Evolutionary conservation across 2,888 invertebrate species (phyloP).

Genomic region (Archips xylosteana): DNA sequence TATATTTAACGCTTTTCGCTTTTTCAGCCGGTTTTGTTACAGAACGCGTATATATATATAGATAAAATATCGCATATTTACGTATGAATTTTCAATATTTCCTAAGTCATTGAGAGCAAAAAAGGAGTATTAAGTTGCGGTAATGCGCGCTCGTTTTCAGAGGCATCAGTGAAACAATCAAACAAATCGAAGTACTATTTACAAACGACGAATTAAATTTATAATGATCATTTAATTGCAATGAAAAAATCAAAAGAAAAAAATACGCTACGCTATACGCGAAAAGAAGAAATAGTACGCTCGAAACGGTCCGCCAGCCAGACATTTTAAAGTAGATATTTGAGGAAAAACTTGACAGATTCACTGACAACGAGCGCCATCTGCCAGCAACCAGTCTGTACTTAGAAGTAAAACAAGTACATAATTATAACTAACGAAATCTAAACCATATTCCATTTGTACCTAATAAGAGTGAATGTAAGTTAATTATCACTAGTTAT

Average conservation of each 20-base stretch:
- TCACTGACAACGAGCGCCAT: not conserved
- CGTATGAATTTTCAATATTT: conserved; percentile 22
- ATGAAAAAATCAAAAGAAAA: not conserved
- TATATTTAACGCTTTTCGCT: conserved; percentile 21
- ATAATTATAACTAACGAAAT: conserved; percentile 74
- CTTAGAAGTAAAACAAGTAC: conserved; percentile 74
- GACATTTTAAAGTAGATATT: too few species aligned
- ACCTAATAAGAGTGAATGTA: conserved; percentile 72
- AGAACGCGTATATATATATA: conserved; percentile 32
- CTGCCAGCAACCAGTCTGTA: conserved; percentile 45
- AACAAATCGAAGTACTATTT: not conserved
- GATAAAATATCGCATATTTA: conserved; percentile 36
- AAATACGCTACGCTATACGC: too few species aligned
- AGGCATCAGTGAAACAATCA: not conserved
- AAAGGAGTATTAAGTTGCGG: conserved; percentile 1
- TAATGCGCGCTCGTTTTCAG: conserved; percentile 1
- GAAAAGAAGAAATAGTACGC: too few species aligned
- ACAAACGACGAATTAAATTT: not conserved
- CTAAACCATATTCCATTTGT: conserved; percentile 77
- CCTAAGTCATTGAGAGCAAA: conserved; percentile 38
- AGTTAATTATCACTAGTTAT: conserved; percentile 75
- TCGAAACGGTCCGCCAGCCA: not conserved
- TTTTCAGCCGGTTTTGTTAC: conserved; percentile 21
- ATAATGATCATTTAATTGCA: not conserved
- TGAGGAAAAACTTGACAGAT: too few species aligned